Evolutionary conservation across 1,140 invertebrate species (phyloP).

Genomic region (Hormaphis cornu): DNA sequence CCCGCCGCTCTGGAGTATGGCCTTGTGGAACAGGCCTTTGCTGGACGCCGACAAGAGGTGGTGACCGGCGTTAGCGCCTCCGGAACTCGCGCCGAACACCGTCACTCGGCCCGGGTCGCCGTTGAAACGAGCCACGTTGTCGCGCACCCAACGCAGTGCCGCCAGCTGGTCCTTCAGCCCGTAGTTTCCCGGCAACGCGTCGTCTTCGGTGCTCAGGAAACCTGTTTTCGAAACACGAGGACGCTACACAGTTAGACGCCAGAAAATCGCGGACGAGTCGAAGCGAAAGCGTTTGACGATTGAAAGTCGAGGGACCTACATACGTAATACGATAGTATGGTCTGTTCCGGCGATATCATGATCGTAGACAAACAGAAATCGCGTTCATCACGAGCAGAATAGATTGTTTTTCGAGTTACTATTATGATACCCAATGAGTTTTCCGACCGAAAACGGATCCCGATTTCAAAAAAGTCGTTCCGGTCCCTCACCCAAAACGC

Average conservation of each 20-base stretch:
- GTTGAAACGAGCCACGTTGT: constrained; percentile 35
- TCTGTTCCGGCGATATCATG: no score
- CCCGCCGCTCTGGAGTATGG: constrained; percentile 46
- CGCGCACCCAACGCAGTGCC: constrained; percentile 35
- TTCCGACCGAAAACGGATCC: no score
- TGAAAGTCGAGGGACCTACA: no score
- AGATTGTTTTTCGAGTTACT: no score
- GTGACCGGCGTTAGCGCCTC: constrained; percentile 24
- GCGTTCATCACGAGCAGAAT: no score
- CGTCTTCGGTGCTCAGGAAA: constrained; percentile 35
- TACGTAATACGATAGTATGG: no score
- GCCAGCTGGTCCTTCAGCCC: constrained; percentile 36
- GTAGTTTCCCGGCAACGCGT: constrained; percentile 33
- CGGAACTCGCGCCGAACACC: constrained; percentile 34
- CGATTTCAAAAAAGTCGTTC: no score
- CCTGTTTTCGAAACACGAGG: constrained; percentile 41
- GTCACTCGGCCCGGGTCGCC: constrained; percentile 35
- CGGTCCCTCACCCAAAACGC: constrained; percentile 36
- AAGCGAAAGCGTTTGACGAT: no score
- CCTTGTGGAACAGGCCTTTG: constrained; percentile 41
- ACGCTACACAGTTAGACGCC: constrained; percentile 46
- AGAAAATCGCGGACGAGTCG: no score
- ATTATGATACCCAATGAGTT: no score
- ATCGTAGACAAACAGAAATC: no score
- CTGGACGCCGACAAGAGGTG: constrained; percentile 33